Conservation (phyloP, 2,888 invertebrate species). For the Cylindroiulus punctatus region DNA sequence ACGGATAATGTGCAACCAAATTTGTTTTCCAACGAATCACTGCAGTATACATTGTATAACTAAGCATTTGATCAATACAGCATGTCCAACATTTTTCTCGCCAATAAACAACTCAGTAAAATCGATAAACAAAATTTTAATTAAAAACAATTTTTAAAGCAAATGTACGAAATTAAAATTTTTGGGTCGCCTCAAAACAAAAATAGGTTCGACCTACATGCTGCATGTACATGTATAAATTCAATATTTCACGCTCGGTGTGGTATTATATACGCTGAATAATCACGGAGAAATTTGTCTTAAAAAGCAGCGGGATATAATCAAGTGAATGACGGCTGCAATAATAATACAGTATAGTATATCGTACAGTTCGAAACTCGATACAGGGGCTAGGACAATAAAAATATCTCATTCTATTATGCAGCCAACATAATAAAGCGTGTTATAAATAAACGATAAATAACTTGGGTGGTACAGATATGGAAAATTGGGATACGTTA, state of each 20-base stretch:
- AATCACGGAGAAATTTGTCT: slow-evolving; percentile 26
- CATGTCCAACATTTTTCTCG: no score
- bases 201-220: slow-evolving; percentile 36
- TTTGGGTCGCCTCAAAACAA: slow-evolving; percentile 22
- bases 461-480: slow-evolving; percentile 45
- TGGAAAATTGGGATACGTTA: slow-evolving; percentile 17
- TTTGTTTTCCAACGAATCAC: no score
- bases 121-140: background rate
- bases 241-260: slow-evolving; percentile 39
- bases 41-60: no score
- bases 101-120: no score
- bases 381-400: slow-evolving; percentile 22
- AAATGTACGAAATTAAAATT: background rate
- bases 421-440: slow-evolving; percentile 12
- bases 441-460: slow-evolving; percentile 39
- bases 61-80: no score
- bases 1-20: no score
- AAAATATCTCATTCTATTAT: slow-evolving; percentile 23
- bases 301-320: slow-evolving; percentile 31
- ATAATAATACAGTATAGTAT: slow-evolving; percentile 3
- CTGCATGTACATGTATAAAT: background rate
- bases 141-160: background rate
- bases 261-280: slow-evolving; percentile 9
- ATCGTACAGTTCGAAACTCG: background rate
- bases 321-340: background rate